Evolutionary conservation across 2,888 invertebrate genomes (phyloP), one percentile per base, ranked within the genome.

Genomic region (Brachyptera risi): DNA sequence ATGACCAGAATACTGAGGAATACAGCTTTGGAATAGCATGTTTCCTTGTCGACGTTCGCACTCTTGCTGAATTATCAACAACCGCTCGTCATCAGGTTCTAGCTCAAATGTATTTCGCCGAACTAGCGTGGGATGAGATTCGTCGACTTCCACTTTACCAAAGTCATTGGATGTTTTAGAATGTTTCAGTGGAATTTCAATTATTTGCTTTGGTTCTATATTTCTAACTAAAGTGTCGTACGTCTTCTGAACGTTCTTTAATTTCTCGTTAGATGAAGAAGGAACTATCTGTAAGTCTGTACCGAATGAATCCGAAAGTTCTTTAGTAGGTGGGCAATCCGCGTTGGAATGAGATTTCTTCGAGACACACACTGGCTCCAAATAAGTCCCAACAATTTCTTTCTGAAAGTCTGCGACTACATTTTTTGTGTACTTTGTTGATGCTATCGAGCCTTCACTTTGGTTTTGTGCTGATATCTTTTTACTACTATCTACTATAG

Each of bases 1-100:
- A 69, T 79, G 79, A 64, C 80, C 82, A 3, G 84, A 84, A 65
- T 82, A 84, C 66, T 83, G 83, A 26, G 82, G 83, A 60, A 83
- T 80, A 38, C 82, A 80, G 65, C 79, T 81, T 67, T 83, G 80
- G 68, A 84, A 85, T 47, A 83, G 76, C 3, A 83, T 75, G 40
- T 78, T 78, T 3, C 83, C 81, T 67, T 82, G 82, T 19, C 81
- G 77, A 31, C 82, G 76, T 69, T 84, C 84, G 66, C 81, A 80
- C 58, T 80, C 80, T 60, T 80, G 76, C 31, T 81, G 73, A 15
- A 81, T 66, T 23, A 73, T 64, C 3, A 75, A 74, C 2, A 76
- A 68, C 57, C 74, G 73, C 40, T 74, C 75, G 51, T 77, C 77
- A 35, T 74, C 75, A 0, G 76, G 71, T 64, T 78, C 76, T 15